A percentile compares a stretch with the other conserved stretches of the same genome.
These are phyloP conservation scores for Amia ocellicauda DNA, from an alignment of 2,113 vertebrate species.

Conservation along the genomic window DNA sequence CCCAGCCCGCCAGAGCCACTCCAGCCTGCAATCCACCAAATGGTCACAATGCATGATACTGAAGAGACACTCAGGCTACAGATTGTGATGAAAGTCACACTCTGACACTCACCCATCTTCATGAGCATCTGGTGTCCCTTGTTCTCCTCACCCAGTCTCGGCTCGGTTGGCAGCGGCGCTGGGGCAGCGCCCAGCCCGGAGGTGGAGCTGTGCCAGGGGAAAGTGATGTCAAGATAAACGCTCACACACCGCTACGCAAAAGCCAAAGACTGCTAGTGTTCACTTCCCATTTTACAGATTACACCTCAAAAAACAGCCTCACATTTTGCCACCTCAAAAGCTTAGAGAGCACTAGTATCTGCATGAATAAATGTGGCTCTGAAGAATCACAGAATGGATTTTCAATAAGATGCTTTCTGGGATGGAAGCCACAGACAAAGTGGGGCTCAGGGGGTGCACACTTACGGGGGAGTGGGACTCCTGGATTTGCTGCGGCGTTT, in stretches of 20 bases:
- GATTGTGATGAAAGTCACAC: too few species aligned
- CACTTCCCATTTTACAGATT: neutral
- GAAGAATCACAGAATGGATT: too few species aligned
- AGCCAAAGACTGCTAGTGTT: neutral
- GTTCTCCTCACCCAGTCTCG: constrained; percentile 90
- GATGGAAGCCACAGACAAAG: too few species aligned
- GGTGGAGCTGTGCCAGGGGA: constrained; percentile 67
- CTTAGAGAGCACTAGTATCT: too few species aligned
- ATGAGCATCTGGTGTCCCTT: constrained; percentile 88
- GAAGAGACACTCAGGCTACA: too few species aligned
- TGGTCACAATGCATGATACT: too few species aligned
- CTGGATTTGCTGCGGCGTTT: constrained; percentile 72
- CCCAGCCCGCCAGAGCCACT: constrained; percentile 92
- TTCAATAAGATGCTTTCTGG: too few species aligned
- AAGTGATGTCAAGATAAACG: neutral
- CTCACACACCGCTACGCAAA: neutral
- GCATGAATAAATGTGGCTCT: too few species aligned
- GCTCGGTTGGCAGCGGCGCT: constrained; percentile 66
- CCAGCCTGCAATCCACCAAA: constrained; percentile 72
- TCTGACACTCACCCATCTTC: constrained; percentile 72
- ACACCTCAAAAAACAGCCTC: too few species aligned
- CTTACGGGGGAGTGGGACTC: constrained; percentile 89
- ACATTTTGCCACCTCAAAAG: too few species aligned
- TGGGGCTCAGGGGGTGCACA: neutral
- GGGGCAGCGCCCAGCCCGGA: constrained; percentile 74